Conservation (phyloP, 2,888 invertebrate species). For the Polydrusus tereticollis region DNA sequence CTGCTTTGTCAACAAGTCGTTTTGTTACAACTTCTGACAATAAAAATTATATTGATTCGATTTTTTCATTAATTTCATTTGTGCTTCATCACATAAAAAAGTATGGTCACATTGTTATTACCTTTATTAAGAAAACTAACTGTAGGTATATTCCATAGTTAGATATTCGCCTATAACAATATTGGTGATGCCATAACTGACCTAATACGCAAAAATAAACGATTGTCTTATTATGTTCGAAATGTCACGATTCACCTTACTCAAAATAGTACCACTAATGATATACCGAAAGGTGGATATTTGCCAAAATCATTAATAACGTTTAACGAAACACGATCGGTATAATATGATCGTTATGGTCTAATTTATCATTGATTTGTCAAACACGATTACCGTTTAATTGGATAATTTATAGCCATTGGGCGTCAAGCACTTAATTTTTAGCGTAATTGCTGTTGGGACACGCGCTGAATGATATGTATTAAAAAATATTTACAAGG, state of each 20-base stretch:
- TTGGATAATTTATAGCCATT: background rate
- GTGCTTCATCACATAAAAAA: too few species aligned
- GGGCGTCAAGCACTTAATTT: background rate
- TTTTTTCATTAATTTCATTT: too few species aligned
- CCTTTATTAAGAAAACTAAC: too few species aligned
- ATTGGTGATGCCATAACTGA: conserved; percentile 5
- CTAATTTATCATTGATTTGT: conserved; percentile 40
- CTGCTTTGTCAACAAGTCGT: too few species aligned
- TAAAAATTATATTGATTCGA: too few species aligned
- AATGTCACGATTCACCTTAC: conserved; percentile 17
- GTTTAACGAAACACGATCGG: conserved; percentile 32
- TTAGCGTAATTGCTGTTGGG: background rate
- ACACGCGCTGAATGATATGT: too few species aligned
- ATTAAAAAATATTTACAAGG: too few species aligned
- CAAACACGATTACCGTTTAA: conserved; percentile 6
- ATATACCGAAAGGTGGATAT: conserved; percentile 31
- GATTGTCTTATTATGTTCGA: conserved; percentile 23
- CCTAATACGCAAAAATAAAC: conserved; percentile 32
- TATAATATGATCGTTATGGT: background rate
- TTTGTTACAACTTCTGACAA: too few species aligned
- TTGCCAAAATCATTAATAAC: conserved; percentile 43
- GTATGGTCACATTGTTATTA: background rate
- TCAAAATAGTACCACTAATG: conserved; percentile 26
- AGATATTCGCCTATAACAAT: too few species aligned
- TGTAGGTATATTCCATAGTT: too few species aligned